These are phyloP conservation scores for Drosophila malerkotliana DNA, from an alignment of 1,140 invertebrate genomes.

Conservation along the genomic window DNA sequence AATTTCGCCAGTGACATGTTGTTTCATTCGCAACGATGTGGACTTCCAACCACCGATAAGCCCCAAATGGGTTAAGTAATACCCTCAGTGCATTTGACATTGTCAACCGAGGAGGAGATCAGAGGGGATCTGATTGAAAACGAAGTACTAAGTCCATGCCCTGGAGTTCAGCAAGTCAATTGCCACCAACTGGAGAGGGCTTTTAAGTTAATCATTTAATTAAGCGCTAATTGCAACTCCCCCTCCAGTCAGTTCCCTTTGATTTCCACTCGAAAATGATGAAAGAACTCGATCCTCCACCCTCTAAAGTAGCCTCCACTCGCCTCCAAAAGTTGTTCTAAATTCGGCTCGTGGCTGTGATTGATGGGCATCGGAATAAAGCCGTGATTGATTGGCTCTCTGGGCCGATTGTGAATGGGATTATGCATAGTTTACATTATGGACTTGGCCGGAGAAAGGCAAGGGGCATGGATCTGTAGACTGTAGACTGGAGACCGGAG, in stretches of 20 bases:
- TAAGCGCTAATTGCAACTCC: constrained; percentile 49
- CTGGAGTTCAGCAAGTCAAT: constrained; percentile 46
- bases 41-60: constrained; percentile 43
- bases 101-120: constrained; percentile 25
- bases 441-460: neutral
- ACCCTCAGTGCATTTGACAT: constrained; percentile 31
- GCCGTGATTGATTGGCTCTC: constrained; percentile 59
- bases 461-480: constrained; percentile 13
- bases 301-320: too few relatives aligned
- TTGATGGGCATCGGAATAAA: constrained; percentile 42
- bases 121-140: neutral
- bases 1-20: constrained; percentile 65
- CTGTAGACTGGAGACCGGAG: constrained; percentile 2
- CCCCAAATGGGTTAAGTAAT: constrained; percentile 44
- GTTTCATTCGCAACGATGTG: constrained; percentile 25
- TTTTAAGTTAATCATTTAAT: constrained; percentile 36
- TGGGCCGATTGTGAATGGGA: constrained; percentile 38
- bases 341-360: constrained; percentile 46
- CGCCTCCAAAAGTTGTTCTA: constrained; percentile 28
- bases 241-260: constrained; percentile 28
- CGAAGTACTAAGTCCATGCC: neutral
- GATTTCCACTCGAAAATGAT: constrained; percentile 36
- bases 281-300: neutral
- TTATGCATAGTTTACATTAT: constrained; percentile 33
- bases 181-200: constrained; percentile 26